Percentiles rank a stretch among this genome's conserved stretches.
phyloP scores from a whole-genome alignment of 2,888 invertebrate species.

The Dinocampus coccinellae region DNA sequence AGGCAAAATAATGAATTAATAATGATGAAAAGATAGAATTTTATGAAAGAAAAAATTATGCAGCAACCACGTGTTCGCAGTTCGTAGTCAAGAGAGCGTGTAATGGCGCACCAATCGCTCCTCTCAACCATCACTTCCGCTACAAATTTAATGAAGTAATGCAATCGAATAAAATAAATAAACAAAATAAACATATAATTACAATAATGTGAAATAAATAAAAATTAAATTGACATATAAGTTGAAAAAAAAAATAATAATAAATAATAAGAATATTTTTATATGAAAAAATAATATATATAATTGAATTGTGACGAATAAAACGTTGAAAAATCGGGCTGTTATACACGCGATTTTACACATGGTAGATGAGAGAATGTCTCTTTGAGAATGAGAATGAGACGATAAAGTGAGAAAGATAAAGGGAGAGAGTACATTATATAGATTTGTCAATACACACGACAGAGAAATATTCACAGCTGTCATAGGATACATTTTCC shows the following conservation, averaged over 20 bases:
- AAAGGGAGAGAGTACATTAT: background rate
- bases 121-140: background rate
- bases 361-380: background rate
- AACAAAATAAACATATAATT: too few species aligned
- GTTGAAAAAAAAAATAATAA: too few species aligned
- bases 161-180: background rate
- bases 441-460: background rate
- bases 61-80: background rate
- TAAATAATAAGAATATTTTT: too few species aligned
- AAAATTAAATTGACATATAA: too few species aligned
- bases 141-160: background rate
- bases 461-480: constrained; percentile 36
- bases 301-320: too few species aligned
- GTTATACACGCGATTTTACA: too few species aligned
- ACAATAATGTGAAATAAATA: too few species aligned
- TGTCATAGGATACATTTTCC: constrained; percentile 55
- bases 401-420: too few species aligned
- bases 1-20: too few species aligned
- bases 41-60: background rate
- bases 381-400: too few species aligned
- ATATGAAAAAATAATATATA: too few species aligned
- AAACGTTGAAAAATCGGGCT: too few species aligned
- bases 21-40: background rate
- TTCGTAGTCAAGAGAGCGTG: background rate
- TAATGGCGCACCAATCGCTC: constrained; percentile 3